Evolutionary conservation across 2,797 vertebrate species (phyloP).

Genomic region (Mus spretus): DNA sequence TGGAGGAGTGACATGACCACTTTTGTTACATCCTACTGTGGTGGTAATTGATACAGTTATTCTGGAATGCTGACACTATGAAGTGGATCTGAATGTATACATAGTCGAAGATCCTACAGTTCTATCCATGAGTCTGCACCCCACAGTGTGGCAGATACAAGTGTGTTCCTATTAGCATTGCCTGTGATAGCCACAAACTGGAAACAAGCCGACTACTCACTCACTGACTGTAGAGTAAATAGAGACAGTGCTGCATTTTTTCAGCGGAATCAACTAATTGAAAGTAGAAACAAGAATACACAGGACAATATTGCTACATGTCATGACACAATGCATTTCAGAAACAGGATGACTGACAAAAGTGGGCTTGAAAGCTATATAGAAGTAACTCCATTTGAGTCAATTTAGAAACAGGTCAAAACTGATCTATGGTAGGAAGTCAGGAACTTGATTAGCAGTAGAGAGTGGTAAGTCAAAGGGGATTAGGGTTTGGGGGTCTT

Average conservation of each 20-base stretch:
- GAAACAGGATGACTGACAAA: not conserved
- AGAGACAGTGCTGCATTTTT: not conserved
- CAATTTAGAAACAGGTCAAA: not conserved
- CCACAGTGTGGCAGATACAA: not conserved
- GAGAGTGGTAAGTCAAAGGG: not conserved
- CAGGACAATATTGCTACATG: not conserved
- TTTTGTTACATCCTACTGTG: not conserved
- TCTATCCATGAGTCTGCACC: not conserved
- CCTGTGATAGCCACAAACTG: not conserved
- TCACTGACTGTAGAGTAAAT: not conserved
- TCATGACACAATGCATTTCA: not conserved
- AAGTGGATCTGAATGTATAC: not conserved
- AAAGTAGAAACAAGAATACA: not conserved
- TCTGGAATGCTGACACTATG: not conserved
- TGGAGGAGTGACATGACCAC: not conserved
- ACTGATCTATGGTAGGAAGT: not conserved
- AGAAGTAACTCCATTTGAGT: not conserved
- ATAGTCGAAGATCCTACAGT: not conserved
- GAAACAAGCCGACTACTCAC: not conserved
- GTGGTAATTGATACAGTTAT: not conserved
- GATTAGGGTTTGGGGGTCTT: not conserved
- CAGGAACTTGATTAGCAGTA: not conserved
- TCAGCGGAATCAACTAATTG: not conserved
- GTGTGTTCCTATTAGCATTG: not conserved
- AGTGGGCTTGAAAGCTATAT: not conserved